Conservation (phyloP, 2,797 vertebrate genomes). For the Lepus townsendii region DNA sequence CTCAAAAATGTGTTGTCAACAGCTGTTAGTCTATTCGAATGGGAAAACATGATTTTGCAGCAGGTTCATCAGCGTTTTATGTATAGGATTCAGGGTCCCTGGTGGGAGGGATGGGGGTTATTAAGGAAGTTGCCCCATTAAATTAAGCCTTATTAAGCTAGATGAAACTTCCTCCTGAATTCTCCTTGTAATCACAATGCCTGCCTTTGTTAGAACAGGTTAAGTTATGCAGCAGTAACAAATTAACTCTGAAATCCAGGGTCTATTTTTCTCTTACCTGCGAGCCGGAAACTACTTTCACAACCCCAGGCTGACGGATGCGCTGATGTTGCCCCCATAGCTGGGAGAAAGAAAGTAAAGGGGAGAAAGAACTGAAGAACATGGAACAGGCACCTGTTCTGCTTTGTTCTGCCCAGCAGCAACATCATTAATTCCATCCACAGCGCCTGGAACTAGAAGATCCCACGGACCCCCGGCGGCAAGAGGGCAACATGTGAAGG, state of each 20-base stretch:
- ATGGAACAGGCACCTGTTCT: background rate
- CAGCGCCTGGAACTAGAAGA: background rate
- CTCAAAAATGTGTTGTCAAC: slow-evolving; percentile 11
- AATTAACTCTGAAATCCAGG: slow-evolving; percentile 31
- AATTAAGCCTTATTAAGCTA: slow-evolving; percentile 52
- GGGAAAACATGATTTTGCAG: slow-evolving; percentile 40
- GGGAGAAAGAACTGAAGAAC: background rate
- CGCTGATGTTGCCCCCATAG: background rate
- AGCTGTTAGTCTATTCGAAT: slow-evolving; percentile 1
- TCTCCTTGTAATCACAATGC: slow-evolving; percentile 32
- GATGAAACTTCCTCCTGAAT: slow-evolving; percentile 20
- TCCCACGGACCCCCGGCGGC: background rate
- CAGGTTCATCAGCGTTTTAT: slow-evolving; percentile 42
- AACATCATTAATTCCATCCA: background rate
- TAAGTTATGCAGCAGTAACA: slow-evolving; percentile 27
- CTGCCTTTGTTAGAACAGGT: background rate
- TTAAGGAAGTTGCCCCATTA: slow-evolving; percentile 9
- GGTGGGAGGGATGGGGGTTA: background rate
- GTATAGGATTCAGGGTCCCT: background rate
- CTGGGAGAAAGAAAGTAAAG: background rate
- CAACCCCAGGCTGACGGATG: background rate
- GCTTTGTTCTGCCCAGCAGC: slow-evolving; percentile 8
- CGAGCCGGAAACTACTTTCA: slow-evolving; percentile 37
- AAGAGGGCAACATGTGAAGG: background rate
- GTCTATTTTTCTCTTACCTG: background rate